Base-by-base conservation (phyloP, 2,797 vertebrate species). In the Enteromius fasciolatus region DNA sequence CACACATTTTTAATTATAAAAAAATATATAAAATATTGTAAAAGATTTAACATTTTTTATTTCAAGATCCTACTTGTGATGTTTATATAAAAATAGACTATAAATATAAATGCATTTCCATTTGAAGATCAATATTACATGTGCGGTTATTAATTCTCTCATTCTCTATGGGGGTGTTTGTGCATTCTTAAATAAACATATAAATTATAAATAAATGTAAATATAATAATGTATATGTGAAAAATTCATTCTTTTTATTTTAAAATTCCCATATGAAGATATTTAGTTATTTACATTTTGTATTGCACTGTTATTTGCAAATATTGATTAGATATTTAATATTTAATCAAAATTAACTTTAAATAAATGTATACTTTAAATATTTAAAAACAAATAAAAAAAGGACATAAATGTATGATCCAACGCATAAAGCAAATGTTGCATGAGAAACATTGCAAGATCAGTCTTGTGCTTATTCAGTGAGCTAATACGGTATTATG, bases 391-490 rank as follows among this genome's bases (percentile, higher is more conserved):
- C 15, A 15, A 12, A 20, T 6, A 6, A 14, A 33, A 50, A 2
- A 72, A 72, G 39, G 39, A 9, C 39, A 12, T 33, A 31, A 72
- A 31, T 20, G 3, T 25, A 25, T 44, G 41, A 25, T 23, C 23
- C 23, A 61, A 61, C 28, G 10, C 10, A 52, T 39, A 39, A 57
- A 74, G 7, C 11, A 73, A 25, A 33, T 2, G 72, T 23, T 39
- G 36, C 14, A 9, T 54, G 5, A 6, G 20, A 74, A 74, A 23
- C 72, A 57, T 7, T 73, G 18, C 31, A 33, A 73, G 5, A 50
- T 41, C 33, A 59, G 52, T 63, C 20, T 25, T 70, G 70, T 50
- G 28, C 61, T 52, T 57, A 28, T 72, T 84, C 54, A 23, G 77
- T n/a, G 14, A 25, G 41, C 48, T 39, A 66, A 23, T 50, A n/a